phyloP scores from a whole-genome alignment of 2,797 vertebrate species.

The Anguilla pacifica region DNA sequence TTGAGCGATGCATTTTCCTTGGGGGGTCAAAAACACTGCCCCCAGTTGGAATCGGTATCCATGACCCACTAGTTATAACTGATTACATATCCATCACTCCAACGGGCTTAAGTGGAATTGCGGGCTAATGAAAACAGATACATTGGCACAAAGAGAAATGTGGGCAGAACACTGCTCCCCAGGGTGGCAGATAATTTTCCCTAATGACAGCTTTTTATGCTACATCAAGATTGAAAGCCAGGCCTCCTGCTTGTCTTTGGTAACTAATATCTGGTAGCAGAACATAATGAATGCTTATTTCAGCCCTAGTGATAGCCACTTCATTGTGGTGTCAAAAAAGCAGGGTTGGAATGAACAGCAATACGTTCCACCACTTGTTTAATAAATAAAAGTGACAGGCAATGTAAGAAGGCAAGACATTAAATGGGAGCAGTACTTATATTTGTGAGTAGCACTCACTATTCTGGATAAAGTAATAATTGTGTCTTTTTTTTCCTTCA shows the following conservation, averaged over 20 bases:
- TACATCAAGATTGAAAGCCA: conserved; percentile 32
- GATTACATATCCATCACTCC: neutral
- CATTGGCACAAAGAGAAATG: neutral
- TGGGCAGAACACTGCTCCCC: conserved; percentile 2
- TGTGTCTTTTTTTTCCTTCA: neutral
- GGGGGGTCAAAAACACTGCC: neutral
- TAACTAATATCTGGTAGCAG: conserved; percentile 15
- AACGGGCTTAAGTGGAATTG: neutral
- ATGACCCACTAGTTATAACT: conserved; percentile 1
- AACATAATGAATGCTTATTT: conserved; percentile 30
- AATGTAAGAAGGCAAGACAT: conserved; percentile 1
- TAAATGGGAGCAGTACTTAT: neutral
- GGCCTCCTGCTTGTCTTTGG: conserved; percentile 6
- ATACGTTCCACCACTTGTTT: neutral
- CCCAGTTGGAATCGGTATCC: neutral
- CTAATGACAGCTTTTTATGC: conserved; percentile 21
- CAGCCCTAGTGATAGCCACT: neutral
- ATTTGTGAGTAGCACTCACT: neutral
- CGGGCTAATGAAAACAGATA: neutral
- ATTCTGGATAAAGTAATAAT: conserved; percentile 25
- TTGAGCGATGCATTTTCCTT: neutral
- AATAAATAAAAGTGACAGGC: conserved; percentile 25
- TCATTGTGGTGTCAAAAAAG: conserved; percentile 24
- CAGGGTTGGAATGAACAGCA: neutral
- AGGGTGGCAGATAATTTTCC: conserved; percentile 11